A percentile compares a stretch with the other conserved stretches of the same genome.
phyloP scores from a whole-genome alignment of 2,113 vertebrate species.

The Rhegmatorhina hoffmannsi region DNA sequence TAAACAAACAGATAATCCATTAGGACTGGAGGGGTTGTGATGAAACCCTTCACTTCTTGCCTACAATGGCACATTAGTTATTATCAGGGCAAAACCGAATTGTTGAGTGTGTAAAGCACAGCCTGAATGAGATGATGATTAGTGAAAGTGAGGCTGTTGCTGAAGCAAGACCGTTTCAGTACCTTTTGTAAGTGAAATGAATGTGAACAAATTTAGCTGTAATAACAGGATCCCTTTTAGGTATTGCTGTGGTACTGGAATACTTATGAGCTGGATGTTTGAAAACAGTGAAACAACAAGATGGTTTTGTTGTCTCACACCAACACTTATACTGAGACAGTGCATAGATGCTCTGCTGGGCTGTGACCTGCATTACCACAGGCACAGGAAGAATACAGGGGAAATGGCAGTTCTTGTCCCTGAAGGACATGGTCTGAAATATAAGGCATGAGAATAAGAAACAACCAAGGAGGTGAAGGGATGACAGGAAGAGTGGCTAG shows the following conservation, averaged over 20 bases:
- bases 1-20: conserved; percentile 63
- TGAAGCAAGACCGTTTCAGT: neutral
- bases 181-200: conserved; percentile 10
- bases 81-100: conserved; percentile 21
- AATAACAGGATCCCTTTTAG: conserved; percentile 17
- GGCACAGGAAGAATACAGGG: neutral
- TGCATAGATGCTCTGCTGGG: rapidly evolving
- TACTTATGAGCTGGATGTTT: conserved; percentile 1
- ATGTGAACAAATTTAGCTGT: conserved; percentile 8
- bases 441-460: neutral
- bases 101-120: conserved; percentile 5
- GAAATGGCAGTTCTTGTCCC: neutral
- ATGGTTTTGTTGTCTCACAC: conserved; percentile 7
- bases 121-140: neutral
- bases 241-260: neutral
- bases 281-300: conserved; percentile 16
- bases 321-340: neutral
- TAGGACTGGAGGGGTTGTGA: neutral
- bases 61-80: neutral
- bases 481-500: neutral
- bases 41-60: conserved; percentile 52
- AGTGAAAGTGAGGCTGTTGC: neutral
- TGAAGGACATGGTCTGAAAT: neutral
- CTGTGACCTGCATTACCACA: neutral
- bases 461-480: neutral